Conservation (phyloP, 2,113 vertebrate species). For the Ardeotis arabs region DNA sequence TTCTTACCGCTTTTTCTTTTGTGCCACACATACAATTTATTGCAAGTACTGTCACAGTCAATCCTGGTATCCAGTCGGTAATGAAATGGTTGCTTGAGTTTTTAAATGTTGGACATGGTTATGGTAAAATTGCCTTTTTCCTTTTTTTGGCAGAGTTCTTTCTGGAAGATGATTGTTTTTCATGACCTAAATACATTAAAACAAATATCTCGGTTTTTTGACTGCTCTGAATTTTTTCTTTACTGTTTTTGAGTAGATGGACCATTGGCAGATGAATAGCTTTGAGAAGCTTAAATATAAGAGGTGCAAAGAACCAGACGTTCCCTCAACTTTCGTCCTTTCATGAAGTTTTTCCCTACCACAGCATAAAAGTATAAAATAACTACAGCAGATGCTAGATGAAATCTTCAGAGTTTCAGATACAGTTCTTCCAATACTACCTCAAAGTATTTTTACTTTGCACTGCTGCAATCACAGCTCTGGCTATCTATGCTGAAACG, state of each 20-base stretch:
- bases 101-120: neutral
- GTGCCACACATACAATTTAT: neutral
- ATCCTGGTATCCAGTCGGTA: neutral
- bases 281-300: neutral
- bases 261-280: neutral
- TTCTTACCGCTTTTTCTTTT: neutral
- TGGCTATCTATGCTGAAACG: neutral
- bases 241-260: neutral
- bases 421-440: neutral
- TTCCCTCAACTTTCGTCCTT: neutral
- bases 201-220: neutral
- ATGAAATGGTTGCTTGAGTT: neutral
- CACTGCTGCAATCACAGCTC: neutral
- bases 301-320: neutral
- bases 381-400: neutral
- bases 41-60: neutral
- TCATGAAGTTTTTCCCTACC: neutral
- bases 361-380: neutral
- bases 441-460: neutral
- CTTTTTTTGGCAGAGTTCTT: neutral
- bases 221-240: neutral
- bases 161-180: neutral
- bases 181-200: neutral
- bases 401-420: constrained; percentile 6
- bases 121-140: neutral